Base-by-base conservation (phyloP, 2,113 vertebrate species). In the Cercocebus atys region DNA sequence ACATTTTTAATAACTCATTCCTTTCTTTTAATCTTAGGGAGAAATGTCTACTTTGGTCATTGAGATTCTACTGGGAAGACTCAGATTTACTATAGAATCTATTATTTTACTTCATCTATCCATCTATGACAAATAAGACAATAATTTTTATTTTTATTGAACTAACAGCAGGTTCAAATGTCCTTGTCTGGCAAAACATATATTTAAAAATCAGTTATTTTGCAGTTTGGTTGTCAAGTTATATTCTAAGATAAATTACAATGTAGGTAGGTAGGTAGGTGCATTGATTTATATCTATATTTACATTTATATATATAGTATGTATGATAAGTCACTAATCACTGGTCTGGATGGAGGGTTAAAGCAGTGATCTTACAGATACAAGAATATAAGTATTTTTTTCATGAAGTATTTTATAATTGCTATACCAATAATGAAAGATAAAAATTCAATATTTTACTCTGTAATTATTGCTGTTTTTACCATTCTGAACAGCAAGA, bases 81-180 rank as follows among this genome's bases (percentile, higher is more conserved):
- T 91, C 17, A 68, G 38, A 75, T 52, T 97, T 94, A 89, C 22
- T 93, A 16, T 23, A 75, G 68, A 95, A 32, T 83, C 64, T 93
- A 0, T 88, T 47, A 79, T 50, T 57, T 6, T 82, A 40, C n/a
- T 94, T 94, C 96, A 35, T 47, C 10, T 84, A 43, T 52, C 25
- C 6, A 76, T 43, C 88, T 97, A 73, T n/a, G 86, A 90, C 61
- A 97, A 30, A 82, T 79, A 89, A 86, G 55, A 64, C 3, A 82
- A 40, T 88, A 22, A 22, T 86, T 90, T 97, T 94, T 93, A 6
- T 93, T 95, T 88, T 94, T 59, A 43, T 93, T 90, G 50, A 90
- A 57, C 78, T 91, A 73, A 96, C 18, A 92, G 35, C 70, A 88
- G 35, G 55, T 91, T 94, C 10, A 95, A 17, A 20, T 14, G 52